Evolutionary conservation across 2,113 vertebrate genomes (phyloP).

Genomic region (Gavia stellata): DNA sequence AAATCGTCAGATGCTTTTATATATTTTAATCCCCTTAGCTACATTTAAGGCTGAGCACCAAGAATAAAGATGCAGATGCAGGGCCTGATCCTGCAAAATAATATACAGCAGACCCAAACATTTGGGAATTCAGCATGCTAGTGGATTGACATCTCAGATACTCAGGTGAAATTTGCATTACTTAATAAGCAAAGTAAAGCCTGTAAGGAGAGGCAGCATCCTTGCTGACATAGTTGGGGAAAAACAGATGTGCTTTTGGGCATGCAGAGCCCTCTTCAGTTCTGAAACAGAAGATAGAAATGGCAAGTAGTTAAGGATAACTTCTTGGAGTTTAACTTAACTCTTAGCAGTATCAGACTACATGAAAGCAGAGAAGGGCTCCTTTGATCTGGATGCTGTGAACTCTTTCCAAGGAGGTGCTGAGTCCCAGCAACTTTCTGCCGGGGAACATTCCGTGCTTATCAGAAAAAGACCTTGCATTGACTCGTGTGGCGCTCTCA

Average conservation of each 20-base stretch:
- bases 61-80: neutral
- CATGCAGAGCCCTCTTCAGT: neutral
- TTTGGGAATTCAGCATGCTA: neutral
- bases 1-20: neutral
- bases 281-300: neutral
- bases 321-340: neutral
- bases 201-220: neutral
- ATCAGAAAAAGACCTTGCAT: neutral
- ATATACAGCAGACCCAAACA: neutral
- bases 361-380: neutral
- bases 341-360: neutral
- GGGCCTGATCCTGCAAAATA: neutral
- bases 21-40: neutral
- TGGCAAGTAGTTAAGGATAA: neutral
- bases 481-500: neutral
- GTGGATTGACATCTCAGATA: neutral
- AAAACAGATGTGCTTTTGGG: neutral
- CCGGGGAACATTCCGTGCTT: neutral
- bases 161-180: neutral
- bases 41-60: neutral
- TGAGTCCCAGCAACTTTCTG: neutral
- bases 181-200: neutral
- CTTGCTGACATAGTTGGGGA: neutral
- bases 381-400: neutral
- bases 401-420: neutral